Percentiles rank a stretch among this genome's conserved stretches.
These are phyloP conservation scores for Noctilio leporinus DNA, from an alignment of 2,113 vertebrate genomes.

Conservation along the genomic window DNA sequence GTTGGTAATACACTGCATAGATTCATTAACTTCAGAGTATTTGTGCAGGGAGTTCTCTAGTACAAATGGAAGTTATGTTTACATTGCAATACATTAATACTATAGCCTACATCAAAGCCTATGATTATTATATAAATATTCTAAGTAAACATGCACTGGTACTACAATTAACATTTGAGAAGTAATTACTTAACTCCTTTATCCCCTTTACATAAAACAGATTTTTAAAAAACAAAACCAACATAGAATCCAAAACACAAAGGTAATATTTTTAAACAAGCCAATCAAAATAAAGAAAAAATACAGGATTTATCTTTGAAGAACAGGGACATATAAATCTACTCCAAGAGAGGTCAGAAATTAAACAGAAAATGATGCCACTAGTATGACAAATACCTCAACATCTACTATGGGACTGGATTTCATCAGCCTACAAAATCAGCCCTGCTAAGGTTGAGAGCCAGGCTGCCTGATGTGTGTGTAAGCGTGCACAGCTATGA, in stretches of 20 bases:
- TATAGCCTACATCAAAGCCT: constrained; percentile 30
- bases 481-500: neutral
- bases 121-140: constrained; percentile 49
- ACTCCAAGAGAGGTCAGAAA: neutral
- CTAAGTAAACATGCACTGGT: constrained; percentile 32
- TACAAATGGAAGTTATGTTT: constrained; percentile 36
- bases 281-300: constrained; percentile 6
- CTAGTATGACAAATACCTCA: neutral
- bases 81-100: constrained; percentile 10
- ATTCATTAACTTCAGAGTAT: constrained; percentile 56
- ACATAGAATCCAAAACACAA: neutral
- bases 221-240: constrained; percentile 8
- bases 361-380: neutral
- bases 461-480: neutral
- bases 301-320: neutral
- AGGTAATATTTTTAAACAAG: neutral
- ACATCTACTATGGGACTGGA: neutral
- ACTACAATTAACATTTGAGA: constrained; percentile 56
- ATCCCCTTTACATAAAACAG: constrained; percentile 5
- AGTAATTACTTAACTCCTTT: constrained; percentile 35
- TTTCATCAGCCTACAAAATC: neutral
- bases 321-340: neutral
- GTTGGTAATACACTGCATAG: constrained; percentile 45
- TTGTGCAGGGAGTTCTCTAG: constrained; percentile 8
- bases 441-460: neutral